Base-by-base conservation (phyloP, 1,140 invertebrate genomes). In the Homarus americanus region DNA sequence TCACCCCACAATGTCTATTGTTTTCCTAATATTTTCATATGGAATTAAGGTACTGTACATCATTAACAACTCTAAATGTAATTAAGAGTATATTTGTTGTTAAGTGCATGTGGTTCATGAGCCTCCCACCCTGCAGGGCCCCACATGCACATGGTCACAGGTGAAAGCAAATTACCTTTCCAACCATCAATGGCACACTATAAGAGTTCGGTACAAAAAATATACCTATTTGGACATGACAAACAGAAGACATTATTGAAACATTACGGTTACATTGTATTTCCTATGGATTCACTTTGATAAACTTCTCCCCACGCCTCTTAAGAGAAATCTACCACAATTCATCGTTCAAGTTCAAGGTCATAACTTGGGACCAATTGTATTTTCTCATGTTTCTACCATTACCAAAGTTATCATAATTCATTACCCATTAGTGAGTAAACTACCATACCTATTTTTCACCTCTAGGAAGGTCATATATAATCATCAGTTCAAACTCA, bases 301-400 rank as follows among this genome's bases (percentile, higher is more conserved):
- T 32, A 20, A 73, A 24, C 9, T 58, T 49, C 40, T 20, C 20
- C 20, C 63, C 38, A 41, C 58, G 32, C 41, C 58, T 32, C 49
- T 17, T 28, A 69, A 69, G 58, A 66, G 86, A 72, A 88, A 72
- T 44, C 53, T 38, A 28, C 82, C 80, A 63, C 32, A 90, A 83
- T 32, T 38, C 80, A 83, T 90, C 88, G 53, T 82, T 91, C 89
- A 91, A 91, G 89, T 91, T 91, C 89, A 91, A 91, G 89, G 89
- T 91, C 89, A 91, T 80, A 63, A 58, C 63, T 32, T 10, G 10
- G 49, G 1, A 76, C 28, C 44, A 53, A 24, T 28, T 34, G 17
- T 15, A 0, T n/a, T 69, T 63, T 15, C 58, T 63, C 58, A 5
- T 66, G 63, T 69, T 9, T 12, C 28, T 32, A 0, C 1, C n/a